Evolutionary conservation across 2,888 invertebrate genomes (phyloP), one percentile per base, ranked within the genome.

Genomic region (Limenitis camilla): DNA sequence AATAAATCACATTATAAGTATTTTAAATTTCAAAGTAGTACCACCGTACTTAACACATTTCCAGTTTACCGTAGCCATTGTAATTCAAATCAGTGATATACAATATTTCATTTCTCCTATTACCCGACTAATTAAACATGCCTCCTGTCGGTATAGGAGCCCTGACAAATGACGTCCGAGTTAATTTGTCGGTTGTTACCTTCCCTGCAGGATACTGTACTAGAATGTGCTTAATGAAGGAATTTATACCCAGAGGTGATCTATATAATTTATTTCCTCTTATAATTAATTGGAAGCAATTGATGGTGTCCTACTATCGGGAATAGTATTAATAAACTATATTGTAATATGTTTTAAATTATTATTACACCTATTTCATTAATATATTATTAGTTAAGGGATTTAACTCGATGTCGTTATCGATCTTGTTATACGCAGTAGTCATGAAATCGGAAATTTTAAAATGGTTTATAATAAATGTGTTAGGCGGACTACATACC

Each of bases 151-250:
- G 49, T 50, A 54, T 52, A 48, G 42, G 59, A 53, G 51, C 57
- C 64, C 70, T 82, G 81, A 84, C 77, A 81, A 83, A 84, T 74
- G 77, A 74, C 65, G 71, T 63, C 64, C 67, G 63, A 72, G n/a
- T n/a, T n/a, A n/a, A n/a, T n/a, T n/a, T n/a, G n/a, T n/a, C n/a
- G n/a, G n/a, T n/a, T n/a, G n/a, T n/a, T n/a, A n/a, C n/a, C n/a
- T n/a, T n/a, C n/a, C n/a, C n/a, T n/a, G n/a, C n/a, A n/a, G n/a
- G n/a, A n/a, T n/a, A n/a, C 73, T 62, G 58, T 39, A 52, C 58
- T 54, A 57, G 62, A 60, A 60, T 60, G 48, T 60, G 49, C 61
- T 60, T 67, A 65, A 69, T 71, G 67, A 71, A 68, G 62, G 71
- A 70, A 72, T 75, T 67, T 70, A 71, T 72, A 53, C 63, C 61